Evolutionary conservation across 2,797 vertebrate species (phyloP).

Genomic region (Molossus molossus): DNA sequence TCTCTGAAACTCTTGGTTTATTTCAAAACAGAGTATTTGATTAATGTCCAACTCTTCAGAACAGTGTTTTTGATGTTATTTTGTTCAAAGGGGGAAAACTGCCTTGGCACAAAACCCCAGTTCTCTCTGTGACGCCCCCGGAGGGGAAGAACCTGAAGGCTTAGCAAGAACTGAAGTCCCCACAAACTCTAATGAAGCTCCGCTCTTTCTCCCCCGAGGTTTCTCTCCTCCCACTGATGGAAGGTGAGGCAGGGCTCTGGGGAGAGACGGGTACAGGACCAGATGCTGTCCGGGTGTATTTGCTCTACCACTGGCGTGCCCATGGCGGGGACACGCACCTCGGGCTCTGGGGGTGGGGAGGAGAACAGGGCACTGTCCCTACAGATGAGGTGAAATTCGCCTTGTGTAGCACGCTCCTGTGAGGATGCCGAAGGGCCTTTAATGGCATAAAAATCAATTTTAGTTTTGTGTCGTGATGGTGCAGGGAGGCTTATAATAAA

Average conservation of each 20-base stretch:
- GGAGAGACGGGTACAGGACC: constrained; percentile 69
- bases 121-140: constrained; percentile 47
- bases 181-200: constrained; percentile 62
- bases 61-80: constrained; percentile 72
- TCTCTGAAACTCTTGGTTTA: constrained; percentile 55
- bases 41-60: constrained; percentile 64
- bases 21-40: constrained; percentile 42
- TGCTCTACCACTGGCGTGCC: constrained; percentile 14
- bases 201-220: constrained; percentile 25
- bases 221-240: constrained; percentile 63
- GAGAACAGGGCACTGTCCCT: background rate
- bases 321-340: constrained; percentile 43
- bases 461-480: background rate
- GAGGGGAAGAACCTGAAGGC: constrained; percentile 59
- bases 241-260: constrained; percentile 66
- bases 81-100: constrained; percentile 62
- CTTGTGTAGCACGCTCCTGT: too few relatives aligned
- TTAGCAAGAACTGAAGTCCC: constrained; percentile 71
- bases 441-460: background rate
- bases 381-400: background rate
- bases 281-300: constrained; percentile 65
- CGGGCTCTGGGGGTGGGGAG: constrained; percentile 4
- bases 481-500: background rate
- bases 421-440: background rate
- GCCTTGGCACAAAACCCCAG: constrained; percentile 19